Evolutionary conservation across 2,888 invertebrate species (phyloP).

Genomic region (Ptychoptera contaminata): DNA sequence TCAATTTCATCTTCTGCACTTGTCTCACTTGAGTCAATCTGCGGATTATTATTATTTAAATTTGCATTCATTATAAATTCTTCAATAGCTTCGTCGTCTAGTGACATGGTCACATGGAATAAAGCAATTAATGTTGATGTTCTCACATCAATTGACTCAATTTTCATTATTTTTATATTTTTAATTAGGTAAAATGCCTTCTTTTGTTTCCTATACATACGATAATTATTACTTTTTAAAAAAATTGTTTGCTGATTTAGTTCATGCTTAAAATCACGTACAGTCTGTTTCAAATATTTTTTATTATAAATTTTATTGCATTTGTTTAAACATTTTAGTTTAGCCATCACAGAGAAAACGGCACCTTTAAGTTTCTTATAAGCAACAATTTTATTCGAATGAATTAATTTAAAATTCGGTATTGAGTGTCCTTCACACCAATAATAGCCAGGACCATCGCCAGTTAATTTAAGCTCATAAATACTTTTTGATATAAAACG

Average conservation of each 20-base stretch:
- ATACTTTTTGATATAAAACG: slow-evolving; percentile 20
- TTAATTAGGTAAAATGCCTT: slow-evolving; percentile 17
- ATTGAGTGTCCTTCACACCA: slow-evolving; percentile 46
- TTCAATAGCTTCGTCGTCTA: slow-evolving; percentile 17
- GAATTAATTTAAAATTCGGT: slow-evolving; percentile 33
- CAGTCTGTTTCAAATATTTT: background rate
- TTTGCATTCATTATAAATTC: slow-evolving; percentile 14
- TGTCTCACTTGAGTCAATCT: slow-evolving; percentile 7
- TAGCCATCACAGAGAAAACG: background rate
- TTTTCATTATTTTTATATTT: slow-evolving; percentile 37
- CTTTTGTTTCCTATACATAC: too few species aligned
- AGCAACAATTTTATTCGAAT: slow-evolving; percentile 36
- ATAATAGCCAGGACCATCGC: slow-evolving; percentile 40
- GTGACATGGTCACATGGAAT: slow-evolving; percentile 17
- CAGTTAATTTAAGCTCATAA: slow-evolving; percentile 35
- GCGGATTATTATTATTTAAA: slow-evolving; percentile 12
- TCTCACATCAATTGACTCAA: slow-evolving; percentile 22
- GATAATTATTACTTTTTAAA: too few species aligned
- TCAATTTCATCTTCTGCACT: slow-evolving; percentile 13
- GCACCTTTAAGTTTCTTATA: slow-evolving; percentile 21
- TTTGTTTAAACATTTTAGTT: background rate
- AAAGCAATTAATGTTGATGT: slow-evolving; percentile 15
- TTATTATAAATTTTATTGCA: slow-evolving; percentile 7
- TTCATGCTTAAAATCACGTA: background rate
- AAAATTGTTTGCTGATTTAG: background rate